phyloP scores from a whole-genome alignment of 1,140 invertebrate species.

The Hyles vespertilio region DNA sequence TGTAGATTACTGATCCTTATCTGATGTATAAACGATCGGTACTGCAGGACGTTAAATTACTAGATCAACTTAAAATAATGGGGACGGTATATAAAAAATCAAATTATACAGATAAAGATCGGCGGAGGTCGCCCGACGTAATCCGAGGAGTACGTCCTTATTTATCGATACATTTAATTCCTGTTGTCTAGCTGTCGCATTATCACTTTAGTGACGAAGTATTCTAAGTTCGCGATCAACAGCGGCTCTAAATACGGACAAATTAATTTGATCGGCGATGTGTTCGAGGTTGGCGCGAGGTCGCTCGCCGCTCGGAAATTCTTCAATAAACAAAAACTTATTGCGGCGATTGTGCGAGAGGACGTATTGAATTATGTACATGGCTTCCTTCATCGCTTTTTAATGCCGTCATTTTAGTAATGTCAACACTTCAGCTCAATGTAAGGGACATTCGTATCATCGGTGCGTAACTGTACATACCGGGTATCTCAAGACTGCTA shows the following conservation, averaged over 20 bases:
- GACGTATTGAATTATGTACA: slow-evolving; percentile 42
- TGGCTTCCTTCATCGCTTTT: slow-evolving; percentile 28
- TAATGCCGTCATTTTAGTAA: slow-evolving; percentile 36
- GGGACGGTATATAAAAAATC: slow-evolving; percentile 10
- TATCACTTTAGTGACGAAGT: slow-evolving; percentile 29
- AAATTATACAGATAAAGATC: slow-evolving; percentile 28
- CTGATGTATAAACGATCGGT: slow-evolving; percentile 9
- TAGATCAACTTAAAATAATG: not conserved
- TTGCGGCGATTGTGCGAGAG: slow-evolving; percentile 36
- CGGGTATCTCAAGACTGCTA: too few relatives aligned
- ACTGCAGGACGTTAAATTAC: slow-evolving; percentile 18
- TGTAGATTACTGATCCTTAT: too few relatives aligned
- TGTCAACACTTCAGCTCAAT: slow-evolving; percentile 16
- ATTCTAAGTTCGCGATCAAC: slow-evolving; percentile 45
- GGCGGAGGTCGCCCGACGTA: slow-evolving; percentile 34
- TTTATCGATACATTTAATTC: slow-evolving; percentile 35
- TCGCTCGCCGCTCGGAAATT: slow-evolving; percentile 39
- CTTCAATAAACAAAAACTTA: slow-evolving; percentile 42
- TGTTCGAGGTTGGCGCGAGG: slow-evolving; percentile 45
- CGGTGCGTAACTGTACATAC: too few relatives aligned
- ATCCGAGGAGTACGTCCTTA: slow-evolving; percentile 43
- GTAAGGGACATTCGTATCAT: not conserved
- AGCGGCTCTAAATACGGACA: slow-evolving; percentile 46
- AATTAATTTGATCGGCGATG: slow-evolving; percentile 45
- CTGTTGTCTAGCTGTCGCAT: slow-evolving; percentile 32